These are phyloP conservation scores for Tenthredo distinguenda DNA, from an alignment of 2,888 invertebrate species.

Conservation along the genomic window DNA sequence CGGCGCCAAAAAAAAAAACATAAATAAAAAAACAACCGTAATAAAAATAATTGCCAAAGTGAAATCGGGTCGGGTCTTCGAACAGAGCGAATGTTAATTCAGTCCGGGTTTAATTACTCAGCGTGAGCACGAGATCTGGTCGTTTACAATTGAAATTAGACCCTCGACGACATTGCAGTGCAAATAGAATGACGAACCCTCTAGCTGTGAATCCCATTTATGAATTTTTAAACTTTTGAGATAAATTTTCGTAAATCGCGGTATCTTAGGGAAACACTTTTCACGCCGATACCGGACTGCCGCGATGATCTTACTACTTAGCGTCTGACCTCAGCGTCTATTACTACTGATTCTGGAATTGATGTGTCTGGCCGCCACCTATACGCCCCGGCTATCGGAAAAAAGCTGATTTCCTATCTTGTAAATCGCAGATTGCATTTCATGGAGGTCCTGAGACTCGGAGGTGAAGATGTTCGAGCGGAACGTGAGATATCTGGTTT, in stretches of 20 bases:
- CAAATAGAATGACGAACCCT: neutral
- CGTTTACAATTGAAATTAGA: neutral
- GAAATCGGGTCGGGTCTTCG: neutral
- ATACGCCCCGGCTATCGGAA: neutral
- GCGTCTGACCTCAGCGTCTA: neutral
- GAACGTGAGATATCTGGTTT: neutral
- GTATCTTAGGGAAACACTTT: neutral
- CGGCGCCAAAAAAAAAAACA: neutral
- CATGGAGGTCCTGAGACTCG: neutral
- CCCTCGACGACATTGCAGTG: neutral
- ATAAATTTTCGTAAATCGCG: neutral
- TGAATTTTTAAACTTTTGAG: neutral
- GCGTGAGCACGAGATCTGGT: neutral
- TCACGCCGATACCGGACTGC: neutral
- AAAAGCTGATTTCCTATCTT: neutral
- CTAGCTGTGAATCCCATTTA: neutral
- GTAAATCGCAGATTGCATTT: neutral
- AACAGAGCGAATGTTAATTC: neutral
- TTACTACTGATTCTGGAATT: slow-evolving; percentile 23
- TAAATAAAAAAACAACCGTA: neutral
- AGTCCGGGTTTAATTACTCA: neutral
- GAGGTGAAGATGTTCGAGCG: neutral
- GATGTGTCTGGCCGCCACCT: neutral
- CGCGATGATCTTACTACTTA: neutral
- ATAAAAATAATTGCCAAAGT: neutral